Conservation (phyloP, 2,113 vertebrate genomes). For the Perca fluviatilis region DNA sequence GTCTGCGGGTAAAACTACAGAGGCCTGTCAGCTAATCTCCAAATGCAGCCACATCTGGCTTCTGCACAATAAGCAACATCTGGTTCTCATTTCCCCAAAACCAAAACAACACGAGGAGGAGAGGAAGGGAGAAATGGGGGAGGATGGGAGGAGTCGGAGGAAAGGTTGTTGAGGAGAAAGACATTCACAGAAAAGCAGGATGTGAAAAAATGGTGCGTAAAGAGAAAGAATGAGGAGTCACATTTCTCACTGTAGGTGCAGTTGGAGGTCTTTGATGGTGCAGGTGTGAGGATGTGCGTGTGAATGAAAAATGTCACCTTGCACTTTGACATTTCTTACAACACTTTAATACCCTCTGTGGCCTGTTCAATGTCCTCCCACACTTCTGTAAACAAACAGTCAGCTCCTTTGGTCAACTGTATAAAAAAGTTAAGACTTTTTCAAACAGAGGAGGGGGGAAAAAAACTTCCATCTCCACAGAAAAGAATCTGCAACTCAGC, state of each 20-base stretch:
- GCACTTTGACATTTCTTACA: slow-evolving; percentile 11
- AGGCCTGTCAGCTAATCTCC: slow-evolving; percentile 51
- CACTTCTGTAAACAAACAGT: slow-evolving; percentile 39
- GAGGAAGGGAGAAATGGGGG: slow-evolving; percentile 44
- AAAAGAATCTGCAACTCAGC: slow-evolving; percentile 87
- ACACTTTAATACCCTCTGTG: slow-evolving; percentile 18
- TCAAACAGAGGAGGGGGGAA: slow-evolving; percentile 17
- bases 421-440: slow-evolving; percentile 52
- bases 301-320: slow-evolving; percentile 1
- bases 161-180: slow-evolving; percentile 36
- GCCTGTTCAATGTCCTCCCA: slow-evolving; percentile 23
- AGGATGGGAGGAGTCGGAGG: slow-evolving; percentile 16
- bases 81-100: slow-evolving; percentile 85
- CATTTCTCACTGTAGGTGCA: slow-evolving; percentile 43
- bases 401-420: slow-evolving; percentile 63
- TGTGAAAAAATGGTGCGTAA: slow-evolving; percentile 39
- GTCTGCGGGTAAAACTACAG: slow-evolving; percentile 52
- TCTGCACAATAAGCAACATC: slow-evolving; percentile 86
- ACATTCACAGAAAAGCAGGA: slow-evolving; percentile 49
- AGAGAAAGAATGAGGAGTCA: slow-evolving; percentile 40
- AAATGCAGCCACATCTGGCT: slow-evolving; percentile 18
- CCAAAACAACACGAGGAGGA: slow-evolving; percentile 81
- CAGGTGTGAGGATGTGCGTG: slow-evolving; percentile 54
- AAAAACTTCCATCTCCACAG: slow-evolving; percentile 70
- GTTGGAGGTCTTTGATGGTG: slow-evolving; percentile 48